Evolutionary conservation across 2,113 vertebrate species (phyloP).

Genomic region (Oryctolagus cuniculus): DNA sequence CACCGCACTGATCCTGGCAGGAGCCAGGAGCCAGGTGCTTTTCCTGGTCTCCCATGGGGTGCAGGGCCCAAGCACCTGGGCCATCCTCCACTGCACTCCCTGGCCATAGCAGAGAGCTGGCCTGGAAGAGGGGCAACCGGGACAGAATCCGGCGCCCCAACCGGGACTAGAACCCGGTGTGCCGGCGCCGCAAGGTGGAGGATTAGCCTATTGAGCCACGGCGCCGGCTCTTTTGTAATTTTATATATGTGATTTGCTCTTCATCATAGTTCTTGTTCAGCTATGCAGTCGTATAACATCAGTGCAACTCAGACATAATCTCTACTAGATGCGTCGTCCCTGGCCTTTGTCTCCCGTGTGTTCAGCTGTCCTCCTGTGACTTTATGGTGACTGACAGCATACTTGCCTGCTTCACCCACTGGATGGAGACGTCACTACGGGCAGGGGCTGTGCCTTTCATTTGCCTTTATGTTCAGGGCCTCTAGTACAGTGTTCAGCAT

Average conservation of each 20-base stretch:
- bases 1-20: too few relatives aligned
- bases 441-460: neutral
- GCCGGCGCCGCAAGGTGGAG: too few relatives aligned
- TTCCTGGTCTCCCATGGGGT: too few relatives aligned
- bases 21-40: too few relatives aligned
- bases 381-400: neutral
- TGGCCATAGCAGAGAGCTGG: too few relatives aligned
- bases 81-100: too few relatives aligned
- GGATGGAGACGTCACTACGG: neutral
- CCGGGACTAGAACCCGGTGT: too few relatives aligned
- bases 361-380: neutral
- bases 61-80: too few relatives aligned
- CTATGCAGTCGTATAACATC: neutral
- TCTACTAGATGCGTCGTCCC: neutral
- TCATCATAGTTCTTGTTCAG: neutral
- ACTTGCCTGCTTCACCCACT: neutral
- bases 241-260: neutral
- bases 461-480: neutral
- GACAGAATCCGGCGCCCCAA: too few relatives aligned
- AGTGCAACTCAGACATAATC: neutral
- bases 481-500: neutral
- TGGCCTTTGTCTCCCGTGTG: neutral
- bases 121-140: too few relatives aligned
- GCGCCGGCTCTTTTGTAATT: neutral
- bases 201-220: too few relatives aligned